phyloP scores from a whole-genome alignment of 1,140 invertebrate genomes.

The Zaprionus kolodkinae region DNA sequence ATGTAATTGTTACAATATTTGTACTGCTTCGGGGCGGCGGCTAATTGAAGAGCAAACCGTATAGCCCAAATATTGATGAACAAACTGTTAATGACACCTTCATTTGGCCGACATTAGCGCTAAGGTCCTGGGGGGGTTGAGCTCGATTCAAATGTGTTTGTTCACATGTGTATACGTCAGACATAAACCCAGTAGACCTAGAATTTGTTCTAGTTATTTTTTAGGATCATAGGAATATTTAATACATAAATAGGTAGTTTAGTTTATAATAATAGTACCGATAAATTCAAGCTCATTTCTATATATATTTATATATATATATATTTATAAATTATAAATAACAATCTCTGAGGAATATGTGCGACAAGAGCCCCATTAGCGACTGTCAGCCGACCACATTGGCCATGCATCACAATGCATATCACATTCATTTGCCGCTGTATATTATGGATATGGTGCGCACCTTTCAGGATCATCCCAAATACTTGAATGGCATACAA shows the following conservation, averaged over 20 bases:
- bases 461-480: slow-evolving; percentile 78
- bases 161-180: background rate
- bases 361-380: slow-evolving; percentile 53
- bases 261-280: background rate
- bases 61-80: slow-evolving; percentile 30
- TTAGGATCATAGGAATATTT: background rate
- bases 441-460: slow-evolving; percentile 79
- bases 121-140: slow-evolving; percentile 15
- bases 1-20: slow-evolving; percentile 79
- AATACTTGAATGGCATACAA: slow-evolving; percentile 69
- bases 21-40: slow-evolving; percentile 30
- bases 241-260: background rate
- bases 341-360: slow-evolving; percentile 44
- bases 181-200: slow-evolving; percentile 25
- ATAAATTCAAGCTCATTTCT: background rate
- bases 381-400: slow-evolving; percentile 72
- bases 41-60: slow-evolving; percentile 74
- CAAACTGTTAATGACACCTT: slow-evolving; percentile 83
- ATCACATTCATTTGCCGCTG: slow-evolving; percentile 73
- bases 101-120: slow-evolving; percentile 78
- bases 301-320: slow-evolving; percentile 1
- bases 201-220: background rate
- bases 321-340: no score
- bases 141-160: background rate
- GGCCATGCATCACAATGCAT: slow-evolving; percentile 63